phyloP scores from a whole-genome alignment of 1,140 invertebrate genomes.

The Hetaerina americana region DNA sequence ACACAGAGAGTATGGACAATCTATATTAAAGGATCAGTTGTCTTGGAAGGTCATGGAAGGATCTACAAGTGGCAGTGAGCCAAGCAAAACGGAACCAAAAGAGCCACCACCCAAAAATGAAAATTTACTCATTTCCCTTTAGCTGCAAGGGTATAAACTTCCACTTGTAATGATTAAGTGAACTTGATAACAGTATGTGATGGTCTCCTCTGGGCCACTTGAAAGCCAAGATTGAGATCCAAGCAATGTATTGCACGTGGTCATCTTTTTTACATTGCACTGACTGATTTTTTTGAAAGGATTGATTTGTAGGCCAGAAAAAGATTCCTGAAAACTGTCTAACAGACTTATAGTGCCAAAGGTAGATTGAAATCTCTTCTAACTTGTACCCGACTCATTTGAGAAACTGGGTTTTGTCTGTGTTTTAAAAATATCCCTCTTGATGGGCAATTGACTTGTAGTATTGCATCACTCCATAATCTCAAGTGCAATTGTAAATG shows the following conservation, averaged over 20 bases:
- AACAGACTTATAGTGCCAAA: not conserved
- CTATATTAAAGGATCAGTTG: not conserved
- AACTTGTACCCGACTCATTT: not conserved
- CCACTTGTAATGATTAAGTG: not conserved
- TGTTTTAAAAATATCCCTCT: not conserved
- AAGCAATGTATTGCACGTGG: not conserved
- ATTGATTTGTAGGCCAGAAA: not conserved
- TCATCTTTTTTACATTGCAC: not conserved
- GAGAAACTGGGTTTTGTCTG: not conserved
- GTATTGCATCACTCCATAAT: not conserved
- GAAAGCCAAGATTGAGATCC: not conserved
- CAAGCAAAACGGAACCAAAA: not conserved
- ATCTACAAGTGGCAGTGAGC: not conserved
- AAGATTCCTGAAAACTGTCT: no score
- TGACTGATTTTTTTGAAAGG: not conserved
- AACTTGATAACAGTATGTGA: not conserved
- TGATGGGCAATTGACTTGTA: not conserved
- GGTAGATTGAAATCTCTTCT: not conserved
- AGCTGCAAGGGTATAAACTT: not conserved
- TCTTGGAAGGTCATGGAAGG: not conserved
- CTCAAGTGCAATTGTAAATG: not conserved
- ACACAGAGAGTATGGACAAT: not conserved
- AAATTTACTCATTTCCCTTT: not conserved
- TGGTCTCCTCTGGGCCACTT: not conserved
- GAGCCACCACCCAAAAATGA: not conserved